Conservation (phyloP, 2,888 invertebrate species). For the Acrobasis repandana region DNA sequence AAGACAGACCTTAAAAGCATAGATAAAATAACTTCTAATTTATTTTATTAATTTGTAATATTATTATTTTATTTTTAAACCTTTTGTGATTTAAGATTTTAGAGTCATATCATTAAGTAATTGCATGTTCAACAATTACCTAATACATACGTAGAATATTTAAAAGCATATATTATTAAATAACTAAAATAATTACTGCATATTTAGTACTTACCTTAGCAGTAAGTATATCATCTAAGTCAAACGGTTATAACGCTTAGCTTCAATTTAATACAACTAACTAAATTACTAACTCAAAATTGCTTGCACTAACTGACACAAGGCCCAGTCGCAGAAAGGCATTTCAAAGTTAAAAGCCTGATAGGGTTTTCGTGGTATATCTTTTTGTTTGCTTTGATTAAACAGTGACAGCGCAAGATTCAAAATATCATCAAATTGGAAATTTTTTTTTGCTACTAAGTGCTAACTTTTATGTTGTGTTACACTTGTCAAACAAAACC, state of each 20-base stretch:
- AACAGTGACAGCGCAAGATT: too few species aligned
- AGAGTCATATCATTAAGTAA: neutral
- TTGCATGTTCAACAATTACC: neutral
- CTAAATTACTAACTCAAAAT: neutral
- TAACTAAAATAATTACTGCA: too few species aligned
- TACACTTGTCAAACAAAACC: neutral
- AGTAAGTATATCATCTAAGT: neutral
- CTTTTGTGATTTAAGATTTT: neutral
- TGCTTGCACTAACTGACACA: too few species aligned
- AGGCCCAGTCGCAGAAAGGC: too few species aligned
- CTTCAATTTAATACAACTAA: conserved; percentile 8
- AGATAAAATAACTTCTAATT: neutral
- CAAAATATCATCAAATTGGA: too few species aligned
- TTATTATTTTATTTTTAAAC: too few species aligned
- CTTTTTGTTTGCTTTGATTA: too few species aligned
- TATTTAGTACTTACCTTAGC: neutral
- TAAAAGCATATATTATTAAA: neutral
- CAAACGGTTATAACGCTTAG: conserved; percentile 9
- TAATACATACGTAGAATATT: neutral
- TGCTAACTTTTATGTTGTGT: neutral
- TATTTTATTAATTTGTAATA: neutral
- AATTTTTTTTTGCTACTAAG: too few species aligned
- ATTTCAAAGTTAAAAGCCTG: too few species aligned
- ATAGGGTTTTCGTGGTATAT: too few species aligned
- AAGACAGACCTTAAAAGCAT: neutral